Evolutionary conservation across 2,888 invertebrate genomes (phyloP), one percentile per base, ranked within the genome.

Genomic region (Pachliopta kotzebuea): DNA sequence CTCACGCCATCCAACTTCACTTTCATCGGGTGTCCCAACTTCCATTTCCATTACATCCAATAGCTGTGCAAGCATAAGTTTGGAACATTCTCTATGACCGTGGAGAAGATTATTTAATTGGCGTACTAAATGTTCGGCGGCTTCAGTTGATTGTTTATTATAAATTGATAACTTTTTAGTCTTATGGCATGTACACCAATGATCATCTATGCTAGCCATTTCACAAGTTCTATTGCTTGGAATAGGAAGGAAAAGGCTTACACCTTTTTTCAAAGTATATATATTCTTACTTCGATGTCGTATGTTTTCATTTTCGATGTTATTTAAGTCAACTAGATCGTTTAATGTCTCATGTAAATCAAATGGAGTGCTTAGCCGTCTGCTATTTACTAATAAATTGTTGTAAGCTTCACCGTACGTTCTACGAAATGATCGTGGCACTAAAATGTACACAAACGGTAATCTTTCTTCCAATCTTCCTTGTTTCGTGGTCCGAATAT

Each of bases 121-220:
- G 18, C 83, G 74, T 0, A 96, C 88, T 21, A 96, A 81, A 69
- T 92, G 93, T 0, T 86, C 76, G 0, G 94, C 94, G 1, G 93
- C 94, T 57, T 91, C 82, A 23, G 83, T 74, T 0, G 95, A 94
- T 3, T 77, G 71, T 0, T 80, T 72, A 71, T 93, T 92, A 49
- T 92, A 88, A 0, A 86, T 81, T 0, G 90, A 78, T 9, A 96
- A 75, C 62, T 92, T 88, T 50, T 86, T 81, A 7, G 77, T 71
- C 92, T 89, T 78, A 94, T 95, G 95, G 71, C 98, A 98, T 11
- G 96, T 95, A 81, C 98, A 98, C 95, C 96, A 98, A 78, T 97
- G 96, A 20, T 94, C 93, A 0, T 94, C 93, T 62, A 98, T 96
- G 0, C 92, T 94, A 0, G 97, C 96, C 66, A 92, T 88, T 60